Base-by-base conservation (phyloP, 2,797 vertebrate species). In the Capromys pilorides region DNA sequence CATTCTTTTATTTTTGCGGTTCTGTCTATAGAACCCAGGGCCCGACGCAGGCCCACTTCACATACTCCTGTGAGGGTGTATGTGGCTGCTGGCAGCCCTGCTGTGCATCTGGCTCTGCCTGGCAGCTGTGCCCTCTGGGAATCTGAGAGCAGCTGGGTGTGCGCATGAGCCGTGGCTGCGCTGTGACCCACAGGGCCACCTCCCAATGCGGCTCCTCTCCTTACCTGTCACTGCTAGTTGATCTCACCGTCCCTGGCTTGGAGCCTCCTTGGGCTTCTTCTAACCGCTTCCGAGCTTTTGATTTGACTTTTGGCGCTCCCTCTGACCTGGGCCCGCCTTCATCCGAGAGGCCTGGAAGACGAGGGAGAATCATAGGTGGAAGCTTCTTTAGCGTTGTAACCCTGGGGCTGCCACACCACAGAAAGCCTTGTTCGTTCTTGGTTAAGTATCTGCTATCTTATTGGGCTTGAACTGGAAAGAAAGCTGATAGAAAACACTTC, bases 191-290 rank as follows among this genome's bases (percentile, higher is more conserved):
- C 8, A 78, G 49, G 88, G 33, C 39, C 28, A 26, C 54, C 19
- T 16, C n/a, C 77, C 28, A 16, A 77, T 7, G 59, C 67, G 75
- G 59, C 45, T 36, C 26, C 82, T 39, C 3, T 14, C 2, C 49
- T 98, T 98, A 99, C 99, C 99, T 99, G 98, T 99, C 99, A 26
- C 98, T 99, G 98, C 99, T 99, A 2, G 98, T 98, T 2, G 99
- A 99, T 33, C 98, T 98, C 94, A 99, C 94, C 0, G 98, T 97
- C 97, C 98, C 98, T 83, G 98, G 98, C 97, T 98, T 99, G 81
- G 98, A 97, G 73, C 99, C 99, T 64, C 99, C 99, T 69, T 98
- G 98, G 73, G 99, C 99, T 54, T 99, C 99, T 83, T 99, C 99
- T 0, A 98, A 95, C 95, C 97, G 98, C 98, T 99, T 99, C 97